A percentile compares a stretch with the other conserved stretches of the same genome.
Conservation (phyloP, 2,888 invertebrate species). For the Andrena haemorrhoa region DNA sequence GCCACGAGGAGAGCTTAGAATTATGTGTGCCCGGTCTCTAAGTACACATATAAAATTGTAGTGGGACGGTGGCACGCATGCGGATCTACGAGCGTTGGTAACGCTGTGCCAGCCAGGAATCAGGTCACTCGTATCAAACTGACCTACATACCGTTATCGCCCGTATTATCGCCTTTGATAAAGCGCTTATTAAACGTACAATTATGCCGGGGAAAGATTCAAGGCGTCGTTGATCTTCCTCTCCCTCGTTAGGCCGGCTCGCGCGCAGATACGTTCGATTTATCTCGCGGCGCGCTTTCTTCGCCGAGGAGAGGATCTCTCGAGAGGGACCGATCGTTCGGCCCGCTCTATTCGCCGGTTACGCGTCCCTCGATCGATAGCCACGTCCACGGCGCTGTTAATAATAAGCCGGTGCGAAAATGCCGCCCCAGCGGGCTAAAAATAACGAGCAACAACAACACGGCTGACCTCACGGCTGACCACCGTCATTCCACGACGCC, state of each 20-base stretch:
- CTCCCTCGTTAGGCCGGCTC: background rate
- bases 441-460: slow-evolving; percentile 74
- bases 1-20: slow-evolving; percentile 52
- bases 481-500: slow-evolving; percentile 78
- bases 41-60: slow-evolving; percentile 51
- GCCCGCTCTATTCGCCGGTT: slow-evolving; percentile 34
- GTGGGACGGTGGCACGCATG: slow-evolving; percentile 69
- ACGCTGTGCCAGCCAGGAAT: slow-evolving; percentile 76
- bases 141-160: slow-evolving; percentile 84
- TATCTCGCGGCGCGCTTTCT: background rate
- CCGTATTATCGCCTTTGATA: slow-evolving; percentile 81
- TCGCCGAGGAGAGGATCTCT: background rate
- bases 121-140: slow-evolving; percentile 84
- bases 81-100: slow-evolving; percentile 71
- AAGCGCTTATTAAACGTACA: slow-evolving; percentile 82
- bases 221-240: slow-evolving; percentile 59
- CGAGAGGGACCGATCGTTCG: background rate
- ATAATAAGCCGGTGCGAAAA: slow-evolving; percentile 70
- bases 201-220: slow-evolving; percentile 78
- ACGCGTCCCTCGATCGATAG: slow-evolving; percentile 50
- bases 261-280: background rate
- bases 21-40: slow-evolving; percentile 37
- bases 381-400: slow-evolving; percentile 50
- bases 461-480: slow-evolving; percentile 78
- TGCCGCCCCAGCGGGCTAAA: slow-evolving; percentile 69